Percentiles rank a stretch among this genome's conserved stretches.
Evolutionary conservation across 2,888 invertebrate species (phyloP).

Genomic region (Acleris sparsana): DNA sequence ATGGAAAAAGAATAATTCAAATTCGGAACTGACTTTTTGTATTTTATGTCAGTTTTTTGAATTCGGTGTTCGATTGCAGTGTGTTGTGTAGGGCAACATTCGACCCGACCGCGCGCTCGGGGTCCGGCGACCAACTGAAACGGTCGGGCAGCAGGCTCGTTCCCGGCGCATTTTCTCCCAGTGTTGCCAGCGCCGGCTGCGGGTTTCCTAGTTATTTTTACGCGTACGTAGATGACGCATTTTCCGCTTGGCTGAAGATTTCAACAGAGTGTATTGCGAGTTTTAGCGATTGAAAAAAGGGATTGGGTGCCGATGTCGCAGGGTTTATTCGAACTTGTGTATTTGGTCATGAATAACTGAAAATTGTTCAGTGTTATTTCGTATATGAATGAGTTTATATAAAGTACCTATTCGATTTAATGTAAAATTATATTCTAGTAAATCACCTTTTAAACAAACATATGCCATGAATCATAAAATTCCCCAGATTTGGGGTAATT

Average conservation of each 20-base stretch:
- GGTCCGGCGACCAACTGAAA: slow-evolving; percentile 71
- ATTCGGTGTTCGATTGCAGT: slow-evolving; percentile 44
- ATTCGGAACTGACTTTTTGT: slow-evolving; percentile 39
- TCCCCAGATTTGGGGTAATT: slow-evolving; percentile 52
- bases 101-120: slow-evolving; percentile 47
- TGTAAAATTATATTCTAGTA: too few relatives aligned
- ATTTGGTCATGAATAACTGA: too few relatives aligned
- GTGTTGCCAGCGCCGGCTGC: slow-evolving; percentile 58
- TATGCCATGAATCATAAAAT: background rate
- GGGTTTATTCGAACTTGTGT: too few relatives aligned
- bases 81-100: slow-evolving; percentile 36
- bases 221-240: slow-evolving; percentile 28
- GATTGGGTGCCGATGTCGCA: too few relatives aligned
- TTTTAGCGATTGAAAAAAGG: slow-evolving; percentile 8
- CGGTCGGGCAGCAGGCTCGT: slow-evolving; percentile 45
- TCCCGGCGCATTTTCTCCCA: slow-evolving; percentile 60
- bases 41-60: slow-evolving; percentile 49
- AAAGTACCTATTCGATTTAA: too few relatives aligned
- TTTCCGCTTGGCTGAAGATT: slow-evolving; percentile 27
- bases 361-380: too few relatives aligned
- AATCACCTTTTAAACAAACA: too few relatives aligned
- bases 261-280: slow-evolving; percentile 7
- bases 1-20: slow-evolving; percentile 36
- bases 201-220: slow-evolving; percentile 43
- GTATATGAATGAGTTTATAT: too few relatives aligned